A percentile compares a stretch with the other conserved stretches of the same genome.
Conservation (phyloP, 2,113 vertebrate genomes). For the Perca schrenkii region DNA sequence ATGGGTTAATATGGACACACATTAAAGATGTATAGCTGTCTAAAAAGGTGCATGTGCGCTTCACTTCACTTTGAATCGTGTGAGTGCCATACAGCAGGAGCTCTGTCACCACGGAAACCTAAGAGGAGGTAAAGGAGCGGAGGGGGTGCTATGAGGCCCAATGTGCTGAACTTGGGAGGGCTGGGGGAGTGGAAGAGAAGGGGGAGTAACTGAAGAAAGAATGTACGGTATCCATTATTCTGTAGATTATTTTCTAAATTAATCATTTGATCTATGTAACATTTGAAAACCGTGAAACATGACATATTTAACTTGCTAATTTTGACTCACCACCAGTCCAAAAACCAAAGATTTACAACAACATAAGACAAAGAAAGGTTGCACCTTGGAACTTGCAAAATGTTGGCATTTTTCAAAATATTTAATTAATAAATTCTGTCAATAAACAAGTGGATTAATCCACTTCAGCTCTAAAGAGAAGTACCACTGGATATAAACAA, state of each 20-base stretch:
- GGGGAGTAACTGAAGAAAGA: not conserved
- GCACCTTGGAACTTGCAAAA: too few relatives aligned
- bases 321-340: too few relatives aligned
- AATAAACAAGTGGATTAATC: too few relatives aligned
- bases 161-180: not conserved
- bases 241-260: not conserved
- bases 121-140: not conserved
- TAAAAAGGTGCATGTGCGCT: constrained; percentile 6
- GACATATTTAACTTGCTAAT: not conserved
- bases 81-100: constrained; percentile 27
- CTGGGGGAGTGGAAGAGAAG: not conserved
- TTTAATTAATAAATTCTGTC: too few relatives aligned
- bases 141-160: not conserved
- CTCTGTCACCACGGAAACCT: constrained; percentile 56
- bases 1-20: constrained; percentile 28
- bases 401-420: too few relatives aligned
- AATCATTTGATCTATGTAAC: not conserved
- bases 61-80: constrained; percentile 11
- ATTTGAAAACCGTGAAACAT: not conserved
- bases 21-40: constrained; percentile 54
- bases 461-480: too few relatives aligned
- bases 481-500: too few relatives aligned
- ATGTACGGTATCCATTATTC: not conserved
- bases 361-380: too few relatives aligned
- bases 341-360: too few relatives aligned